phyloP scores from a whole-genome alignment of 2,113 vertebrate genomes.

The Megaptera novaeangliae region DNA sequence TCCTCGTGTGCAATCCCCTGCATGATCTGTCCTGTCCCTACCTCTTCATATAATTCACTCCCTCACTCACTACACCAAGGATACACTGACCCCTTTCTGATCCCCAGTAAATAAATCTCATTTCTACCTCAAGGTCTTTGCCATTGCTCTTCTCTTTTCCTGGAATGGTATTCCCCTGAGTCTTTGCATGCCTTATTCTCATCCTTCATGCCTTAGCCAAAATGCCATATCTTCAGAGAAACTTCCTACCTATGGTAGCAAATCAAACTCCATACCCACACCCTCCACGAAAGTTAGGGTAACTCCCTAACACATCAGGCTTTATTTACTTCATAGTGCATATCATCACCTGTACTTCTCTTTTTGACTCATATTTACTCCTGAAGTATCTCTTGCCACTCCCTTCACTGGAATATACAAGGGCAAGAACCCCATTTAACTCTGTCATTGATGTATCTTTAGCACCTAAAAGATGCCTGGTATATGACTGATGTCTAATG shows the following conservation, averaged over 20 bases:
- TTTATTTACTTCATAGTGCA: accelerated
- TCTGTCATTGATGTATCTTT: background rate
- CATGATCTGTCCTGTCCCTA: background rate
- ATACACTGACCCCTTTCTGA: background rate
- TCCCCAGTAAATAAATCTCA: background rate
- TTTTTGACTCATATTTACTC: background rate
- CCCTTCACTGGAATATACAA: background rate
- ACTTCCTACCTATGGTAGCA: background rate
- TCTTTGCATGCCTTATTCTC: background rate
- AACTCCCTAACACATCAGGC: background rate
- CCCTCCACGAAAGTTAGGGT: too few relatives aligned
- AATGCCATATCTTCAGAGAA: background rate
- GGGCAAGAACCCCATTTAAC: background rate
- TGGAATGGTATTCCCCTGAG: background rate
- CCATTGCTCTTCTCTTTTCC: background rate
- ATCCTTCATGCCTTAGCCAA: background rate
- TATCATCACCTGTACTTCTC: background rate
- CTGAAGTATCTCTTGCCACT: background rate
- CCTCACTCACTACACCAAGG: background rate
- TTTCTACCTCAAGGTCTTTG: background rate
- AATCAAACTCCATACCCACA: background rate
- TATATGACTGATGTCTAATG: background rate
- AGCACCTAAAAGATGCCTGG: background rate
- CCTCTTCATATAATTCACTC: background rate
- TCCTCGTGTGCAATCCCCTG: too few relatives aligned